Evolutionary conservation across 2,113 vertebrate genomes (phyloP).

Genomic region (Acanthochromis polyacanthus): DNA sequence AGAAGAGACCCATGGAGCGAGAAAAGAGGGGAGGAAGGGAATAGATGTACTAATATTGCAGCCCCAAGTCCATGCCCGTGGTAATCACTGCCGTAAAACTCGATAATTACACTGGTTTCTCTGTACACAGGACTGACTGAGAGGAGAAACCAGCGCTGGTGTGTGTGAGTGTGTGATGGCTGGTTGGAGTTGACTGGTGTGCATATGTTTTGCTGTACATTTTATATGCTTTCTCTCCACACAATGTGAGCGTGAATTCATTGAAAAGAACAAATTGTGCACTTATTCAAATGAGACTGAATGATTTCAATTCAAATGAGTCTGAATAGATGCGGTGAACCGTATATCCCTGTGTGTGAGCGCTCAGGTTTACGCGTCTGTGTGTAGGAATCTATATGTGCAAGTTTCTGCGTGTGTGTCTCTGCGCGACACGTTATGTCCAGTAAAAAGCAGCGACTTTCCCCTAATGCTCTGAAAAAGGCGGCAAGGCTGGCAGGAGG

Average conservation of each 20-base stretch:
- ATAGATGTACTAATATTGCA: slow-evolving; percentile 66
- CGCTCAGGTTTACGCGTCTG: not conserved
- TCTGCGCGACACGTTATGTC: not conserved
- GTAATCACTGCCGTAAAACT: slow-evolving; percentile 75
- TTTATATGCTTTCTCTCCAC: slow-evolving; percentile 9
- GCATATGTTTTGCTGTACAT: slow-evolving; percentile 8
- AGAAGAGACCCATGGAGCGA: slow-evolving; percentile 44
- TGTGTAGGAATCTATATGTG: slow-evolving; percentile 19
- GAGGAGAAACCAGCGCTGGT: slow-evolving; percentile 1
- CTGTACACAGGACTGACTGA: slow-evolving; percentile 55
- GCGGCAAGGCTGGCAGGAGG: not conserved
- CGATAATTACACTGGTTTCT: slow-evolving; percentile 69
- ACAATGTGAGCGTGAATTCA: slow-evolving; percentile 28
- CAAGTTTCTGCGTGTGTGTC: not conserved
- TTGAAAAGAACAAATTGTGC: slow-evolving; percentile 47
- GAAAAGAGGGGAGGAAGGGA: slow-evolving; percentile 52
- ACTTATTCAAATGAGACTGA: slow-evolving; percentile 60
- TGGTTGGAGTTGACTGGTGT: not conserved
- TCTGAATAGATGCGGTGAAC: slow-evolving; percentile 37
- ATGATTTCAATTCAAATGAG: slow-evolving; percentile 51
- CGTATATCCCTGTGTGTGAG: not conserved
- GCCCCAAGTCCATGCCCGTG: slow-evolving; percentile 42
- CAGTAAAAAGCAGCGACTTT: slow-evolving; percentile 13
- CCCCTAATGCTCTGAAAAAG: slow-evolving; percentile 23
- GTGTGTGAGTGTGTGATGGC: slow-evolving; percentile 9